Percentiles rank a stretch among this genome's conserved stretches.
Conservation (phyloP, 2,888 invertebrate species). For the Choristoneura rosaceana region DNA sequence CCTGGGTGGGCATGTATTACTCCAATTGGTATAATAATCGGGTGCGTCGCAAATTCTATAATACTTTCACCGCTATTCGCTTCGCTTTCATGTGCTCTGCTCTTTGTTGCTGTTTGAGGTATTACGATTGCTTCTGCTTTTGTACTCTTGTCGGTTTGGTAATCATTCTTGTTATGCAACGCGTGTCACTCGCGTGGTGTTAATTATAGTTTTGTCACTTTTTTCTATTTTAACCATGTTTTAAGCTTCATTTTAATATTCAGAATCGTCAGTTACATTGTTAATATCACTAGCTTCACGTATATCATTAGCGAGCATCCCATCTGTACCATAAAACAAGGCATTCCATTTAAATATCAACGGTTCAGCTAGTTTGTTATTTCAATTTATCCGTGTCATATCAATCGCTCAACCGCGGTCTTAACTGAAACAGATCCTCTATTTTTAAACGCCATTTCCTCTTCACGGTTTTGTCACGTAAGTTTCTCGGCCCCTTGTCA, state of each 20-base stretch:
- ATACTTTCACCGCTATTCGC: slow-evolving; percentile 71
- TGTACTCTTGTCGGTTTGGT: slow-evolving; percentile 18
- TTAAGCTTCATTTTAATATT: neutral
- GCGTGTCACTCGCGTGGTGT: neutral
- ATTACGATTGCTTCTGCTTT: slow-evolving; percentile 47
- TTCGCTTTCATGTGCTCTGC: slow-evolving; percentile 70
- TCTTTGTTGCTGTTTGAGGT: slow-evolving; percentile 45
- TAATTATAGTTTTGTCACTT: neutral
- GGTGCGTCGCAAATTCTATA: slow-evolving; percentile 74
- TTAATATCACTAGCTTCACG: slow-evolving; percentile 1
- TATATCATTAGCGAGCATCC: slow-evolving; percentile 32
- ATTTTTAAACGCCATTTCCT: slow-evolving; percentile 65
- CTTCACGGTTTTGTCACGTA: slow-evolving; percentile 57
- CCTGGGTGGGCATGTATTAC: slow-evolving; percentile 58
- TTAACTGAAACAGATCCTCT: slow-evolving; percentile 50
- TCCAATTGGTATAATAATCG: slow-evolving; percentile 71
- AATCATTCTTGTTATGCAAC: slow-evolving; percentile 25
- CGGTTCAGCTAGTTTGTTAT: slow-evolving; percentile 31
- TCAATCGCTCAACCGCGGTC: slow-evolving; percentile 16
- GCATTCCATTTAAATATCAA: slow-evolving; percentile 34
- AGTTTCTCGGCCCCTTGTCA: slow-evolving; percentile 20
- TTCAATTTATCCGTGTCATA: slow-evolving; percentile 24
- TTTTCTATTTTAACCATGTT: neutral
- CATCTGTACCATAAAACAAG: slow-evolving; percentile 23
- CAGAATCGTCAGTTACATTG: neutral